A percentile compares a stretch with the other conserved stretches of the same genome.
phyloP scores from a whole-genome alignment of 2,113 vertebrate genomes.

The Passer montanus region DNA sequence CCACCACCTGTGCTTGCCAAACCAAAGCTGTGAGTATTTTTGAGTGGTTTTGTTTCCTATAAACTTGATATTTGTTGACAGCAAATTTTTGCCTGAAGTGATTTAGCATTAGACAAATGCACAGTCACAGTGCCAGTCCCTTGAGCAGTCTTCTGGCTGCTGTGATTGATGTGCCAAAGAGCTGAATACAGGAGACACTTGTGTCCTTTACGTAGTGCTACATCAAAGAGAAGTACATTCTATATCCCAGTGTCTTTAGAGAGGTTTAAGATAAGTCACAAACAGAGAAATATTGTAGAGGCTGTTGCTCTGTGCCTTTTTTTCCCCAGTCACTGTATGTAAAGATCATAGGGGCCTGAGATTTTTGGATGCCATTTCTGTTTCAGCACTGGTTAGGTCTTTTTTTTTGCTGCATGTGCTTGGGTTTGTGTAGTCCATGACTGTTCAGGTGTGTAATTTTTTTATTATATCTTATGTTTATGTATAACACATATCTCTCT shows the following conservation, averaged over 20 bases:
- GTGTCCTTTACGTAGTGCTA: background rate
- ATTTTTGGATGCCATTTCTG: background rate
- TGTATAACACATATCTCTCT: background rate
- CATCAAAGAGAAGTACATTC: background rate
- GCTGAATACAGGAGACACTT: background rate
- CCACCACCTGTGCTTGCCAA: conserved; percentile 90
- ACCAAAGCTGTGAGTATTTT: conserved; percentile 94
- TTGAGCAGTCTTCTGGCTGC: background rate
- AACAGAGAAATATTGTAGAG: background rate
- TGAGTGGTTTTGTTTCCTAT: background rate
- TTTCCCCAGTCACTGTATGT: background rate
- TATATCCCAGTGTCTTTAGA: background rate
- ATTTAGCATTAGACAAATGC: background rate
- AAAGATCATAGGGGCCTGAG: background rate
- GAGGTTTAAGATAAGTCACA: background rate
- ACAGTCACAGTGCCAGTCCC: background rate
- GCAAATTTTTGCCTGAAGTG: background rate
- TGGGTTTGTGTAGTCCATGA: background rate
- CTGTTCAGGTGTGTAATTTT: background rate
- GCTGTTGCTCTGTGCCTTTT: background rate
- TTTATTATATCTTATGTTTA: conserved; percentile 8
- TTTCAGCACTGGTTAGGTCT: background rate
- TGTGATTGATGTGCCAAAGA: background rate
- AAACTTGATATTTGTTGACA: background rate
- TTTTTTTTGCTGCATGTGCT: background rate